Evolutionary conservation across 2,888 invertebrate species (phyloP), one percentile per base, ranked within the genome.

Genomic region (Dexiosoma caninum): DNA sequence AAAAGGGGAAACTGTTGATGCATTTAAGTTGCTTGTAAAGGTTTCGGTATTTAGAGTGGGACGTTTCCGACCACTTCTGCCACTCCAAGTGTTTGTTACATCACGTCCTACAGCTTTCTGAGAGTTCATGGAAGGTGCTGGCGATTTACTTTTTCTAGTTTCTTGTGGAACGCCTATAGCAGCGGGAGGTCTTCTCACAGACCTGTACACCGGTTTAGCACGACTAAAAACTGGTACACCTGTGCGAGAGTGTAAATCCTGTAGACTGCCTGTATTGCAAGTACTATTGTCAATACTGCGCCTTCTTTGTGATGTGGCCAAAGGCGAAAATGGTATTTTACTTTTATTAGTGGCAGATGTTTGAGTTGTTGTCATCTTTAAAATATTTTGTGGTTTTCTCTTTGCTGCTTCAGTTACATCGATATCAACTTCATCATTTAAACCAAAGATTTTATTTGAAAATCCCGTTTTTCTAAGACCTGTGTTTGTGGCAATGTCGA

Each of bases 31-130:
- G 44, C 85, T 85, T 85, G 90, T 92, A 62, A 94, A 95, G 0
- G 94, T 95, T 82, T 94, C 95, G 27, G 92, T 91, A 1, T 92
- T 93, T 75, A 93, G 87, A 1, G 91, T 91, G 1, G 93, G 91
- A 3, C 93, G 86, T 84, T 84, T 91, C 74, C 86, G 91, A 84
- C 81, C 88, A 1, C 85, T 85, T 40, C 95, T 92, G 0, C 95
- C 95, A 81, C 93, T 94, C 95, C 95, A 95, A 0, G 95, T 95
- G 84, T 94, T 94, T 70, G 93, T 92, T 1, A 92, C 92, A 55
- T 92, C 92, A 2, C 92, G 91, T 83, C 82, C 91, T 67, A 85
- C 83, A 71, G 84, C 81, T 77, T 62, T n/a, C 0, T 53, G 42
- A 0, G 74, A 2, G 8, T 60, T 84, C 76, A 27, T 49, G n/a